Conservation (phyloP, 1,140 invertebrate genomes). For the Sycophaga agraensis region DNA sequence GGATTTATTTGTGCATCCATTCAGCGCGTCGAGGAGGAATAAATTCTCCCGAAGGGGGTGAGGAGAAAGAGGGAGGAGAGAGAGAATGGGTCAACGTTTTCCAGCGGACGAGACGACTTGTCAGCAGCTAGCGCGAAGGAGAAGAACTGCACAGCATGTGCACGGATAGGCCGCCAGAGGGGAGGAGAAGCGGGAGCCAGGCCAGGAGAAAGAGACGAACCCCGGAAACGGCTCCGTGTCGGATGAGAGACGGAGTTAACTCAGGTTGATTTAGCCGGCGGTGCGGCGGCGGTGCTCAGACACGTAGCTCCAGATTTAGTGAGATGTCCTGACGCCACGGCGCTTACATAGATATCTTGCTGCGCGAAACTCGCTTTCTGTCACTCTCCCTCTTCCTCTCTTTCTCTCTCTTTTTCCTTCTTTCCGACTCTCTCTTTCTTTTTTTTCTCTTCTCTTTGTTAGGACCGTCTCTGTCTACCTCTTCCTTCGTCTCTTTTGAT, state of each 20-base stretch:
- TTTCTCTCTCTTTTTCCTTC: slow-evolving; percentile 33
- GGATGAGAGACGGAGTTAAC: slow-evolving; percentile 52
- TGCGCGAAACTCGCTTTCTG: slow-evolving; percentile 43
- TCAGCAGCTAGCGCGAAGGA: slow-evolving; percentile 13
- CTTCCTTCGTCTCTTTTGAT: too few species aligned
- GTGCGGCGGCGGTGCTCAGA: slow-evolving; percentile 45
- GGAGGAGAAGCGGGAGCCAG: too few species aligned
- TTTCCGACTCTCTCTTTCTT: too few species aligned
- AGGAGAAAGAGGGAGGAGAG: slow-evolving; percentile 13
- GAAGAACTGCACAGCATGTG: slow-evolving; percentile 18
- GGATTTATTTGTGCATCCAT: slow-evolving; percentile 9
- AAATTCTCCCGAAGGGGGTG: slow-evolving; percentile 1
- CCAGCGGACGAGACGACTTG: slow-evolving; percentile 26
- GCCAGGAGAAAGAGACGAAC: slow-evolving; percentile 24
- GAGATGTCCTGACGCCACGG: slow-evolving; percentile 54
- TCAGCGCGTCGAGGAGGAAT: slow-evolving; percentile 7
- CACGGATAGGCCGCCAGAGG: neutral
- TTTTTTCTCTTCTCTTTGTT: too few species aligned
- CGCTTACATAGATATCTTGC: slow-evolving; percentile 57
- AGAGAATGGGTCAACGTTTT: slow-evolving; percentile 11
- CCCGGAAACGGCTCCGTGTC: slow-evolving; percentile 48
- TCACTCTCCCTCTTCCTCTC: slow-evolving; percentile 36
- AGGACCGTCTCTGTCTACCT: too few species aligned
- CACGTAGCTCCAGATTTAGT: slow-evolving; percentile 57
- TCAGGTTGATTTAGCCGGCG: slow-evolving; percentile 53